Evolutionary conservation across 2,113 vertebrate species (phyloP).

Genomic region (Rhineura floridana): DNA sequence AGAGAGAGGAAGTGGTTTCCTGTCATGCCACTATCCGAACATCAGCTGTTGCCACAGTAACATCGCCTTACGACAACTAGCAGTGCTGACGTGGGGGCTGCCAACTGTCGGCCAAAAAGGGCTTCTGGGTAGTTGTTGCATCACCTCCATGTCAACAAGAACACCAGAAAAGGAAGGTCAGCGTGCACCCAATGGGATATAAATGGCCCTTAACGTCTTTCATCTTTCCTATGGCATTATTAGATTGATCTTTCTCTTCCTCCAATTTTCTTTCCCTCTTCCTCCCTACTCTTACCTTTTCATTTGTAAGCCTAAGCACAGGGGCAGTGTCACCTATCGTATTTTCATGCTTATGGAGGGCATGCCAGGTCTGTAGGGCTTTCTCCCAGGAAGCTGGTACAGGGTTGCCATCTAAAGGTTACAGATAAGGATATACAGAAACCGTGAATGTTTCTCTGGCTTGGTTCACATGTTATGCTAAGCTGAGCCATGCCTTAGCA

Average conservation of each 20-base stretch:
- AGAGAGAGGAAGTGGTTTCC: conserved; percentile 29
- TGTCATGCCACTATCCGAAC: neutral
- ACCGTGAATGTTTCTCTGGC: neutral
- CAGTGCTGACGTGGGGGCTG: neutral
- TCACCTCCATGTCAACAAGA: neutral
- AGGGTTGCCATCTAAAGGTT: neutral
- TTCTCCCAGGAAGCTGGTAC: neutral
- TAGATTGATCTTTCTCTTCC: neutral
- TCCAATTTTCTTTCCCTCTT: neutral
- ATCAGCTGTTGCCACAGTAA: neutral
- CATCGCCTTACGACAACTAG: neutral
- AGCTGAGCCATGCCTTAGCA: too few relatives aligned
- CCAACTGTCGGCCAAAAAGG: neutral
- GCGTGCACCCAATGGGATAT: neutral
- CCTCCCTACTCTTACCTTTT: neutral
- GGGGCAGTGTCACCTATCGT: neutral
- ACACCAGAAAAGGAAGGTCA: neutral
- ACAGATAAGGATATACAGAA: neutral
- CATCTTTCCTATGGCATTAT: neutral
- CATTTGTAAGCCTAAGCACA: neutral
- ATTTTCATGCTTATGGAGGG: neutral
- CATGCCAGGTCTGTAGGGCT: neutral
- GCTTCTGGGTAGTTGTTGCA: neutral
- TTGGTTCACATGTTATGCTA: too few relatives aligned
- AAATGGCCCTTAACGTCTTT: too few relatives aligned